A percentile compares a stretch with the other conserved stretches of the same genome.
phyloP scores from a whole-genome alignment of 2,797 vertebrate species.

The Channallabes apus region DNA sequence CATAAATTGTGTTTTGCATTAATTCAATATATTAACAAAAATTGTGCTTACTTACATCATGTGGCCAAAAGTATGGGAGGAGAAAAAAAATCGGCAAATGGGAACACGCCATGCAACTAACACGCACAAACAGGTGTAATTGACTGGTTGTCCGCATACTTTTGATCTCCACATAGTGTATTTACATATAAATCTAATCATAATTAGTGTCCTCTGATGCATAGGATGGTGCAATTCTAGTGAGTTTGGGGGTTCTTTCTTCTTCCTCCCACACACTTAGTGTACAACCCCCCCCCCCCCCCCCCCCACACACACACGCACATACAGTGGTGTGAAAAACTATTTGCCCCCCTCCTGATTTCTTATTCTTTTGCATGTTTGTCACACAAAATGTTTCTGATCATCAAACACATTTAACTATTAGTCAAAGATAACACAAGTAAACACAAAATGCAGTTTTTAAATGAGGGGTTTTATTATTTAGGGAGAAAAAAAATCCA shows the following conservation, averaged over 20 bases:
- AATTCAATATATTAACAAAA: background rate
- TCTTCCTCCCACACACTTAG: background rate
- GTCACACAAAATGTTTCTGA: too few species aligned
- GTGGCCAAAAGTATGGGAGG: background rate
- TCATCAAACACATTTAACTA: too few species aligned
- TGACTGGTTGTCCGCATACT: too few species aligned
- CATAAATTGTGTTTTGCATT: background rate
- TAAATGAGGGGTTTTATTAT: too few species aligned
- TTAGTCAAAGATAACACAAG: too few species aligned
- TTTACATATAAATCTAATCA: background rate
- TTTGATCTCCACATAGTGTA: background rate
- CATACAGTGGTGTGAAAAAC: too few species aligned
- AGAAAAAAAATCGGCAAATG: background rate
- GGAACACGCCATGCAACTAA: background rate
- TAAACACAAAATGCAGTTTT: too few species aligned
- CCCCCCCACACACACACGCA: slow-evolving; percentile 8
- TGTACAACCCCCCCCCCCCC: background rate
- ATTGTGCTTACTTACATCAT: background rate
- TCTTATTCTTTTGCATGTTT: too few species aligned
- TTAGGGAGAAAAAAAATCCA: too few species aligned
- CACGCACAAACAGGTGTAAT: background rate
- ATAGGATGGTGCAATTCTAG: background rate
- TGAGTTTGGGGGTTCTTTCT: background rate
- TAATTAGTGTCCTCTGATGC: background rate
- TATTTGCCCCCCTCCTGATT: too few species aligned